Conservation (phyloP, 2,113 vertebrate species). For the Halcyon malimbica region DNA sequence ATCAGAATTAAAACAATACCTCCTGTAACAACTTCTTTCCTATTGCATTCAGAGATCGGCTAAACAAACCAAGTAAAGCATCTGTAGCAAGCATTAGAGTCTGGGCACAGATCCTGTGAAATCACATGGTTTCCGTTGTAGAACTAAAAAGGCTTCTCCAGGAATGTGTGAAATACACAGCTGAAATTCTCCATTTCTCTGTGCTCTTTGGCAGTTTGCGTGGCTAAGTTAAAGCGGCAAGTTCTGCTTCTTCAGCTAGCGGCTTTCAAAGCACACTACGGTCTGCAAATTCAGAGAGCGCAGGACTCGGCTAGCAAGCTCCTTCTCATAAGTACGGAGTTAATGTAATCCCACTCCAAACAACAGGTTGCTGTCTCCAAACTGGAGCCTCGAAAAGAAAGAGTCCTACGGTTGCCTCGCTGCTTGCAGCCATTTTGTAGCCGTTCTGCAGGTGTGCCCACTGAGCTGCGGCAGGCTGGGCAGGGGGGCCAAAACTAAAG, state of each 20-base stretch:
- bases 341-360: neutral
- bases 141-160: slow-evolving; percentile 52
- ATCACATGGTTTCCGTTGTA: slow-evolving; percentile 47
- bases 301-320: neutral
- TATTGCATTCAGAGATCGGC: neutral
- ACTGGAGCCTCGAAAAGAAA: neutral
- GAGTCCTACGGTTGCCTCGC: neutral
- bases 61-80: slow-evolving; percentile 48
- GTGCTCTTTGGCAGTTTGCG: slow-evolving; percentile 34
- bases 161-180: slow-evolving; percentile 37
- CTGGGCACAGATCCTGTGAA: slow-evolving; percentile 27
- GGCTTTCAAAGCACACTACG: neutral
- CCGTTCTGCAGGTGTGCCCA: slow-evolving; percentile 71
- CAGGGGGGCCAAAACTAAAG: slow-evolving; percentile 68
- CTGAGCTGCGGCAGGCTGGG: slow-evolving; percentile 53
- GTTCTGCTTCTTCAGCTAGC: neutral
- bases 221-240: neutral
- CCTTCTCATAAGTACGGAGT: neutral
- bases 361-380: slow-evolving; percentile 8
- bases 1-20: neutral
- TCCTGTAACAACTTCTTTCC: neutral
- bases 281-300: neutral
- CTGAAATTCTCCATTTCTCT: slow-evolving; percentile 19
- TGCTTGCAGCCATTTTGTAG: neutral
- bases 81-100: slow-evolving; percentile 35